Base-by-base conservation (phyloP, 2,888 invertebrate species). In the Nipponacmea schrenckii region DNA sequence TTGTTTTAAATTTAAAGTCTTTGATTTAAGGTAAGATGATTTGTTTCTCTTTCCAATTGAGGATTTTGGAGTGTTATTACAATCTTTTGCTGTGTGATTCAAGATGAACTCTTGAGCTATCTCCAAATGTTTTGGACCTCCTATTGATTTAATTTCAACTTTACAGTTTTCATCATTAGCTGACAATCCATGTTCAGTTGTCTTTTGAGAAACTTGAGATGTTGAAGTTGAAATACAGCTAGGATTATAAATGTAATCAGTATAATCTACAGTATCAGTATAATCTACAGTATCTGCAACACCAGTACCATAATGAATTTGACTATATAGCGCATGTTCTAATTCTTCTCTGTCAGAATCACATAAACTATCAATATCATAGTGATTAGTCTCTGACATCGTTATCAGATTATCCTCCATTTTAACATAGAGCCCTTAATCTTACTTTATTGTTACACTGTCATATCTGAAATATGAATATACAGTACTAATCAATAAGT, bases 291-390 rank as follows among this genome's bases (percentile, higher is more conserved):
- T 7, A 1, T 15, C 27, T n/a, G n/a, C n/a, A n/a, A 26, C 20
- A 27, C 45, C 67, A 14, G 39, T 2, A 20, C 62, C 74, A 68
- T 65, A 73, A 67, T 76, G 76, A n/a, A 74, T 69, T 56, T 71
- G 76, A 69, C 76, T 76, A 66, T 76, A 76, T 46, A 76, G 50
- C n/a, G 67, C 71, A n/a, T 69, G 71, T 62, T 76, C 76, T 48
- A 77, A 20, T 44, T 73, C 76, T 20, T 68, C 62, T n/a, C 56
- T 56, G 56, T 56, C 56, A 24, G 56, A 56, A 56, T 56, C 56
- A 20, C 24, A 24, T 56, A 56, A 56, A 56, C 56, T 56, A 20
- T 56, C 56, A 56, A 56, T 56, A 24, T 56, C 56, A 56, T 56
- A 56, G 39, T 8, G 39, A 10, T 39, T 39, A 5, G 31, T 31